These are phyloP conservation scores for Oryctolagus cuniculus DNA, from an alignment of 2,113 vertebrate species.

Conservation along the genomic window DNA sequence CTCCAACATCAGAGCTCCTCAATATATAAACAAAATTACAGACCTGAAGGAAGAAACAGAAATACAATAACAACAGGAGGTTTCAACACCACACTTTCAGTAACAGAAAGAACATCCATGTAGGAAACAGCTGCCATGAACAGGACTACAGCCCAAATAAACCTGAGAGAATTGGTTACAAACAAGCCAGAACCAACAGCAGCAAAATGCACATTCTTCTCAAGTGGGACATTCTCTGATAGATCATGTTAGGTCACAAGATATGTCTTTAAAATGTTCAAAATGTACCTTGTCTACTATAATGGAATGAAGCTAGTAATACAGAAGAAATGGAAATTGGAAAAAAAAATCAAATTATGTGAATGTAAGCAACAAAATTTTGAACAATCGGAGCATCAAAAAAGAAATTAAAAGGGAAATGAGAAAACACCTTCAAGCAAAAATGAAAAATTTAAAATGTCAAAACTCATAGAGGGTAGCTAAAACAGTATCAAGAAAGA, in stretches of 20 bases:
- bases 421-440: neutral
- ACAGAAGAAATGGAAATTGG: neutral
- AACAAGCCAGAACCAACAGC: neutral
- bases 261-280: too few relatives aligned
- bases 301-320: neutral
- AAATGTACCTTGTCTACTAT: too few relatives aligned
- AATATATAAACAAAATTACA: neutral
- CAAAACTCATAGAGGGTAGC: neutral
- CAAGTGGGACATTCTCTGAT: too few relatives aligned
- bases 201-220: neutral
- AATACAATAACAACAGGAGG: neutral
- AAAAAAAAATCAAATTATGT: neutral
- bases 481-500: neutral
- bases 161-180: too few relatives aligned
- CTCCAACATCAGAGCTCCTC: too few relatives aligned
- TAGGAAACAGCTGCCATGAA: too few relatives aligned
- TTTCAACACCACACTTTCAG: too few relatives aligned
- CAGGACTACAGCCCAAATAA: too few relatives aligned
- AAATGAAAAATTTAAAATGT: neutral
- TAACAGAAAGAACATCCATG: too few relatives aligned
- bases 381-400: neutral
- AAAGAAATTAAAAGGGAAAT: neutral
- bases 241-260: too few relatives aligned
- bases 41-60: neutral
- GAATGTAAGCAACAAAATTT: neutral